These are phyloP conservation scores for Chelon auratus DNA, from an alignment of 2,797 vertebrate species.

Conservation along the genomic window DNA sequence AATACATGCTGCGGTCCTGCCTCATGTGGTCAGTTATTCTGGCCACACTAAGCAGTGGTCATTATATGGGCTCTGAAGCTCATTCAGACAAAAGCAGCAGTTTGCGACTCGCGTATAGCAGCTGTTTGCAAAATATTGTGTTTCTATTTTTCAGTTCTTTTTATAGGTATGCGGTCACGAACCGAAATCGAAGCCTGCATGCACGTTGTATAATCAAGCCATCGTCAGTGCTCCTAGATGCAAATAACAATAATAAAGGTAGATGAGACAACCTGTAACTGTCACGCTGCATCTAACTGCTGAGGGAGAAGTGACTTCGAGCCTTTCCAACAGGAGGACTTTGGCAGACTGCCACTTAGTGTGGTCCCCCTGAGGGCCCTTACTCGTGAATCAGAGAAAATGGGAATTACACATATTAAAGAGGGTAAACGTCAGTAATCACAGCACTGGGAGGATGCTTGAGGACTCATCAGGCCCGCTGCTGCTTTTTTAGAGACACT, in stretches of 20 bases:
- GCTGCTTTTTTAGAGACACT: slow-evolving; percentile 79
- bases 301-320: slow-evolving; percentile 77
- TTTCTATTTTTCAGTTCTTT: slow-evolving; percentile 50
- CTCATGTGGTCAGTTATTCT: slow-evolving; percentile 30
- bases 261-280: slow-evolving; percentile 78
- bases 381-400: slow-evolving; percentile 87
- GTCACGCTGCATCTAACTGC: slow-evolving; percentile 72
- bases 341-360: slow-evolving; percentile 86
- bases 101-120: slow-evolving; percentile 29
- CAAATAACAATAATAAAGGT: slow-evolving; percentile 81
- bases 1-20: slow-evolving; percentile 36
- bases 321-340: slow-evolving; percentile 78
- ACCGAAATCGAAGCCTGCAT: slow-evolving; percentile 51
- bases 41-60: slow-evolving; percentile 34
- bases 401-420: slow-evolving; percentile 90
- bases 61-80: slow-evolving; percentile 51
- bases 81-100: slow-evolving; percentile 37
- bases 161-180: slow-evolving; percentile 55
- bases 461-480: slow-evolving; percentile 81
- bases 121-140: slow-evolving; percentile 40
- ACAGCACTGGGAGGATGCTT: slow-evolving; percentile 81
- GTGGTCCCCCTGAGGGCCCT: slow-evolving; percentile 82
- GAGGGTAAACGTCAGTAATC: slow-evolving; percentile 88
- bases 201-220: slow-evolving; percentile 72
- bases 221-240: slow-evolving; percentile 61